Base-by-base conservation (phyloP, 2,888 invertebrate genomes). In the Tribolium freemani region DNA sequence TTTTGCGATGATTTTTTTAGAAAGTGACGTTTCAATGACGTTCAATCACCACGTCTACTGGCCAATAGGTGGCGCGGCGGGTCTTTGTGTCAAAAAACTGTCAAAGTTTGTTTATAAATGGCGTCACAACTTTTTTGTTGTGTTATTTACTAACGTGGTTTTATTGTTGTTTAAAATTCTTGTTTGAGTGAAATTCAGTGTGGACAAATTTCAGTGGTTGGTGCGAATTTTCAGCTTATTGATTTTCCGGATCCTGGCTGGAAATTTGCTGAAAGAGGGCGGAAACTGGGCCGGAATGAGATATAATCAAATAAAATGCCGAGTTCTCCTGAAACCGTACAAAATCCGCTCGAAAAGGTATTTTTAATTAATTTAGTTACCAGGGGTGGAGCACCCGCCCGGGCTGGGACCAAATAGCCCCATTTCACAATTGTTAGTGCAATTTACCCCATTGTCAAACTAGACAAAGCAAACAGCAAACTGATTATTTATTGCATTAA, bases 31-130 rank as follows among this genome's bases (percentile, higher is more conserved):
- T 38, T 38, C 8, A n/a, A 38, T 38, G 38, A 48, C 48, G 16
- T 13, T 26, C 5, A 13, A 11, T 48, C 11, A 13, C 11, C 11
- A 8, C 5, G 13, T 16, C 48, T 48, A 48, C 48, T 48, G 5
- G 16, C 26, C 4, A 26, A 1, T 26, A 26, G 5, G 26, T 13
- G 11, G 16, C 3, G 48, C 3, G 11, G 48, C 48, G 10, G 6
- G 3, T 0, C 2, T 11, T 11, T 48, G 10, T 5, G 16, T 11
- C 13, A 48, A 16, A 16, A 20, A 53, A 3, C 53, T 53, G 53
- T 53, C 53, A 53, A 21, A 21, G 8, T 53, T 69, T 69, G 69
- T 69, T 69, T 69, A 69, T 60, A 60, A 51, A 60, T 69, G 69
- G 69, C 69, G 60, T 44, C 51, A 26, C 44, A 5, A 16, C 16